These are phyloP conservation scores for Colius striatus DNA, from an alignment of 2,113 vertebrate species.

Conservation along the genomic window DNA sequence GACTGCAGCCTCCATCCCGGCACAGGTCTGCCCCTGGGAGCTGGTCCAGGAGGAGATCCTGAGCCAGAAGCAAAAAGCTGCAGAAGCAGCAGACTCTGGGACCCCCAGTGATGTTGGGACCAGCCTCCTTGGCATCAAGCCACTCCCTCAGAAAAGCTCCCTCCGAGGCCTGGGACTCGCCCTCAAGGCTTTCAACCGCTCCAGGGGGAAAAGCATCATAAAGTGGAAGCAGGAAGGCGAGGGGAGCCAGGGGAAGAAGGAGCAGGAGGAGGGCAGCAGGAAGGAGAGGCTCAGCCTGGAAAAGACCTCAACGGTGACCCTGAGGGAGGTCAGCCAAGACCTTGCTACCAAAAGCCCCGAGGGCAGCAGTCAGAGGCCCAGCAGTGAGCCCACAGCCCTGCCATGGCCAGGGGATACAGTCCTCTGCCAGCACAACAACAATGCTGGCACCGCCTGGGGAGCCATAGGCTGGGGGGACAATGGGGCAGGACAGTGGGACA, in stretches of 20 bases:
- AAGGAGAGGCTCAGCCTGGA: background rate
- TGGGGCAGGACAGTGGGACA: background rate
- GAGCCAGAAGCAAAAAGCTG: background rate
- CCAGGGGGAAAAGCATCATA: conserved; percentile 30
- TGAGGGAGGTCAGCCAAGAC: background rate
- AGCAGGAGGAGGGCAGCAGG: background rate
- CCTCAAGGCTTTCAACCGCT: conserved; percentile 67
- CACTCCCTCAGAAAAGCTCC: background rate
- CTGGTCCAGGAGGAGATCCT: conserved; percentile 28
- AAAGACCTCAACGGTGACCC: background rate
- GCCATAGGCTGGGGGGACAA: background rate
- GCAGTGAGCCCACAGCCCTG: conserved; percentile 13
- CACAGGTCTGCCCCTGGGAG: conserved; percentile 60
- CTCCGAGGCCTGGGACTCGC: conserved; percentile 66
- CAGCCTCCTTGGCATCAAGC: background rate
- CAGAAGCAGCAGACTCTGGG: background rate
- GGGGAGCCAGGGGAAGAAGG: background rate
- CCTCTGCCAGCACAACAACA: conserved; percentile 64
- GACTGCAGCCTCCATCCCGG: background rate
- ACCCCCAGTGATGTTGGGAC: background rate
- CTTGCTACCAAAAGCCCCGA: background rate
- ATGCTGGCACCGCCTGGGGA: conserved; percentile 8
- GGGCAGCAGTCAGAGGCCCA: background rate
- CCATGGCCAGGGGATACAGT: conserved; percentile 62
- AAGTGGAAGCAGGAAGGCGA: conserved; percentile 27